These are phyloP conservation scores for Spongia lamella DNA, from an alignment of 37 sponge, comb jelly and placozoan species.

Conservation along the genomic window DNA sequence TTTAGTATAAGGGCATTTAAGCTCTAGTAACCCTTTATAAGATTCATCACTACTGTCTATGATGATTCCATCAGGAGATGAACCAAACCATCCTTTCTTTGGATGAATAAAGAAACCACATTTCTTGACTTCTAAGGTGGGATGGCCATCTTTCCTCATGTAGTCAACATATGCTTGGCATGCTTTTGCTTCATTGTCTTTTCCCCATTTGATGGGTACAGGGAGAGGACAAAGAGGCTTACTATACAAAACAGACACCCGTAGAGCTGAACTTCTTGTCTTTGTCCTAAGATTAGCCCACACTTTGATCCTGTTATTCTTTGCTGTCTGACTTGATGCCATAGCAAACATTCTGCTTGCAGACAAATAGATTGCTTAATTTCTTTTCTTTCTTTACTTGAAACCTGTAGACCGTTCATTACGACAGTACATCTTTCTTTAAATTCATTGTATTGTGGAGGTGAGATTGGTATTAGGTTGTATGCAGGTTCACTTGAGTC, in stretches of 20 bases:
- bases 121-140: neutral
- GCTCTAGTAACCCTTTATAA: slow-evolving; percentile 28
- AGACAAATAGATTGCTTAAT: too few species aligned
- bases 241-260: slow-evolving; percentile 2
- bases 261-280: slow-evolving; percentile 19
- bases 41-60: neutral
- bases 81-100: slow-evolving; percentile 20
- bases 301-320: slow-evolving; percentile 28
- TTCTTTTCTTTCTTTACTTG: too few species aligned
- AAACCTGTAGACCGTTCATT: too few species aligned
- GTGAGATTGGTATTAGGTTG: too few species aligned
- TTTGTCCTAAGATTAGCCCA: slow-evolving; percentile 16
- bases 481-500: too few species aligned
- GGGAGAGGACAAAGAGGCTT: slow-evolving; percentile 12
- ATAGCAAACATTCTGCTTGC: too few species aligned
- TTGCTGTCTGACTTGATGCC: slow-evolving; percentile 5
- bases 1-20: slow-evolving; percentile 54
- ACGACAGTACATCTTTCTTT: too few species aligned
- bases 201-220: slow-evolving; percentile 32
- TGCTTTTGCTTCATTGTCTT: slow-evolving; percentile 26
- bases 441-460: too few species aligned
- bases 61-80: slow-evolving; percentile 32
- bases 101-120: slow-evolving; percentile 26
- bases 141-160: slow-evolving; percentile 2
- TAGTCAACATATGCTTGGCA: slow-evolving; percentile 16